phyloP scores from a whole-genome alignment of 2,113 vertebrate genomes.

The Sardina pilchardus region DNA sequence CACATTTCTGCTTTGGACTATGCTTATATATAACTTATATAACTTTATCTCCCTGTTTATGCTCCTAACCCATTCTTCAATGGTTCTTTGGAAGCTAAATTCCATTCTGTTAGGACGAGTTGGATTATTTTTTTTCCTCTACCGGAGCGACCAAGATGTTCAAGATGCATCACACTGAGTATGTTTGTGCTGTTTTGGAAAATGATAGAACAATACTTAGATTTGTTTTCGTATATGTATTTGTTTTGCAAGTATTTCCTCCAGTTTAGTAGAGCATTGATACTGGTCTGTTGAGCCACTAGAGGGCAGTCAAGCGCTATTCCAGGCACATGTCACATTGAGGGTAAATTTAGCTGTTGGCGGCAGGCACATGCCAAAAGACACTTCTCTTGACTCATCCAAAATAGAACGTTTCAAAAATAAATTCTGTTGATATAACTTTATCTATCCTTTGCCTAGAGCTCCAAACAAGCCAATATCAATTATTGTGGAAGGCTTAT shows the following conservation, averaged over 20 bases:
- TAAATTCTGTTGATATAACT: constrained; percentile 59
- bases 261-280: background rate
- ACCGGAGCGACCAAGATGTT: background rate
- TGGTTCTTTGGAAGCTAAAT: background rate
- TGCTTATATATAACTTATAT: no score
- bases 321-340: background rate
- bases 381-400: constrained; percentile 52
- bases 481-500: constrained; percentile 74
- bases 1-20: background rate
- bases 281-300: background rate
- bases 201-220: no score
- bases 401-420: constrained; percentile 74
- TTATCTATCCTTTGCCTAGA: constrained; percentile 70
- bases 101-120: background rate
- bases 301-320: background rate
- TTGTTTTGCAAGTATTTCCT: background rate
- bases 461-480: constrained; percentile 67
- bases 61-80: background rate
- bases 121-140: background rate
- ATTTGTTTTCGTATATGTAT: no score
- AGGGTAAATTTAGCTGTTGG: background rate
- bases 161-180: background rate
- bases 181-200: no score
- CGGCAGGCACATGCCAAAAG: background rate
- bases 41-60: no score